A percentile compares a stretch with the other conserved stretches of the same genome.
These are phyloP conservation scores for Erebia ligea DNA, from an alignment of 2,888 invertebrate genomes.

Conservation along the genomic window DNA sequence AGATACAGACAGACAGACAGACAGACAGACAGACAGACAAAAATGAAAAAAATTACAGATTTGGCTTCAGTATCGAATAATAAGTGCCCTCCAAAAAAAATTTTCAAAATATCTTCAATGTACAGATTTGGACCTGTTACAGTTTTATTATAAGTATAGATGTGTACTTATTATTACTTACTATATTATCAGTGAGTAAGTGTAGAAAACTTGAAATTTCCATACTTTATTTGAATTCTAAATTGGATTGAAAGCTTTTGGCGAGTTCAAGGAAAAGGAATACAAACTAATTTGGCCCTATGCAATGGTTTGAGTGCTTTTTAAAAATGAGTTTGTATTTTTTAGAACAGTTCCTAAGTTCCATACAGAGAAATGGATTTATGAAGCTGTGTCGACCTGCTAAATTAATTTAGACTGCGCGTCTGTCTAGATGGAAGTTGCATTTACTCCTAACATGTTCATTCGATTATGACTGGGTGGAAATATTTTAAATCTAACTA, in stretches of 20 bases:
- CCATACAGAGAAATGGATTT: no score
- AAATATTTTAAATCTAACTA: no score
- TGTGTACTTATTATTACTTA: no score
- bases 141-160: no score
- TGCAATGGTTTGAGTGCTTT: slow-evolving; percentile 20
- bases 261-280: slow-evolving; percentile 22
- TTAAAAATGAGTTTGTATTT: slow-evolving; percentile 15
- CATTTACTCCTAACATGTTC: background rate
- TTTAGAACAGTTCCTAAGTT: background rate
- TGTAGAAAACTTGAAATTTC: slow-evolving; percentile 17
- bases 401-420: slow-evolving; percentile 2
- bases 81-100: no score
- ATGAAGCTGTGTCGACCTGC: background rate
- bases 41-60: no score
- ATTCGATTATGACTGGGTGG: background rate
- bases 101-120: no score
- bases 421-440: background rate
- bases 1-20: no score
- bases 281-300: slow-evolving; percentile 25
- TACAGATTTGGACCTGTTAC: no score
- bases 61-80: no score
- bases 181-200: background rate
- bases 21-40: no score
- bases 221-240: slow-evolving; percentile 26
- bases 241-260: slow-evolving; percentile 28